A percentile compares a stretch with the other conserved stretches of the same genome.
Evolutionary conservation across 2,888 invertebrate species (phyloP).

Genomic region (Caradrina clavipalpis): DNA sequence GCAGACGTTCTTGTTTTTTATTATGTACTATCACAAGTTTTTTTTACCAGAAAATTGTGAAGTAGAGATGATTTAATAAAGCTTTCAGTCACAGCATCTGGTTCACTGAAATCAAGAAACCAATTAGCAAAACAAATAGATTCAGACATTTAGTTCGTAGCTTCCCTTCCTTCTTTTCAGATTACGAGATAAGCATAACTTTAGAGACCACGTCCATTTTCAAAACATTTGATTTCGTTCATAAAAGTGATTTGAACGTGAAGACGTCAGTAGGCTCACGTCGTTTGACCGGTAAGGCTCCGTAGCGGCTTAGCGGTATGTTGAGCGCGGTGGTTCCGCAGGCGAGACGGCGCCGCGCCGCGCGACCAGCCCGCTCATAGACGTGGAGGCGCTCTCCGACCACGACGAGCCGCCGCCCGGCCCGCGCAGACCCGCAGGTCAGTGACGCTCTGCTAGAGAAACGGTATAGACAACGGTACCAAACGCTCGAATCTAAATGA

Average conservation of each 20-base stretch:
- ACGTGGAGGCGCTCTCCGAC: constrained; percentile 92
- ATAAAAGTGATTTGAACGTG: constrained; percentile 57
- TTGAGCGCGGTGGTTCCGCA: constrained; percentile 78
- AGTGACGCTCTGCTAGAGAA: constrained; percentile 81
- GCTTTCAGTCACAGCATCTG: constrained; percentile 3
- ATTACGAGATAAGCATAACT: constrained; percentile 56
- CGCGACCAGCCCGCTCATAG: constrained; percentile 92
- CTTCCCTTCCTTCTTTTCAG: constrained; percentile 61
- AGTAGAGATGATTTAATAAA: constrained; percentile 1
- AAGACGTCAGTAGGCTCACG: constrained; percentile 62
- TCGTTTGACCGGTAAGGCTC: constrained; percentile 68
- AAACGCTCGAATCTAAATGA: constrained; percentile 12
- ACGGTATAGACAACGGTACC: constrained; percentile 81
- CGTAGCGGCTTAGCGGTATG: constrained; percentile 70
- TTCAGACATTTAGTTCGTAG: constrained; percentile 59
- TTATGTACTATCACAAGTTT: constrained; percentile 1
- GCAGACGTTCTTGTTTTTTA: constrained; percentile 16
- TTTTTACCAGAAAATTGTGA: neutral
- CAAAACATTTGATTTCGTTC: constrained; percentile 60
- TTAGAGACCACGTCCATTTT: constrained; percentile 57
- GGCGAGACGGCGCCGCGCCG: constrained; percentile 92
- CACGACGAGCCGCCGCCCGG: constrained; percentile 89
- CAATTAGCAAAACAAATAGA: constrained; percentile 25
- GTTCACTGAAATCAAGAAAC: constrained; percentile 39
- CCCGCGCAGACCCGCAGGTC: constrained; percentile 90